A percentile compares a stretch with the other conserved stretches of the same genome.
phyloP scores from a whole-genome alignment of 2,888 invertebrate genomes.

The Mythimna pallens region DNA sequence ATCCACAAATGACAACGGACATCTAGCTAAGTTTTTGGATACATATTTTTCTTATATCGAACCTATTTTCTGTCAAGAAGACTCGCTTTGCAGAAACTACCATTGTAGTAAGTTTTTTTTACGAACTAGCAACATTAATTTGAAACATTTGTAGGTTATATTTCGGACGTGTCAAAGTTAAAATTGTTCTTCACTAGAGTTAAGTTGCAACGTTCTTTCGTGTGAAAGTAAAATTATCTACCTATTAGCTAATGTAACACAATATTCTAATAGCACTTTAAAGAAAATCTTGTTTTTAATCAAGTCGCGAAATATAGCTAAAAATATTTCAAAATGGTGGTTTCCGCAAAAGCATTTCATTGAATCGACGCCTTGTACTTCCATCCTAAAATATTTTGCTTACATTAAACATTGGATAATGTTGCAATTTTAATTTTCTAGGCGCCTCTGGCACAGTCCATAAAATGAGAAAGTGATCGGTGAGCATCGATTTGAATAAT shows the following conservation, averaged over 20 bases:
- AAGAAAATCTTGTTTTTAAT: slow-evolving; percentile 53
- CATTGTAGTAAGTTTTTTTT: slow-evolving; percentile 58
- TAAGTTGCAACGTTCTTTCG: slow-evolving; percentile 49
- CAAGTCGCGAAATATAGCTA: slow-evolving; percentile 16
- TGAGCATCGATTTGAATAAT: slow-evolving; percentile 49
- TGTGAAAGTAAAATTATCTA: slow-evolving; percentile 55
- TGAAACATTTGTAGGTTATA: slow-evolving; percentile 47
- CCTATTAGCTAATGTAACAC: slow-evolving; percentile 40
- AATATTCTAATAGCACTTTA: slow-evolving; percentile 54
- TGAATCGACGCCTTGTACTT: slow-evolving; percentile 76
- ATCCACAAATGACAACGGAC: slow-evolving; percentile 82
- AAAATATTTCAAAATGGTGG: slow-evolving; percentile 40
- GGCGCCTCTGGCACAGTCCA: slow-evolving; percentile 63
- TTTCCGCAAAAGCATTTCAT: slow-evolving; percentile 33
- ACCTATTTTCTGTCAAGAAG: slow-evolving; percentile 64
- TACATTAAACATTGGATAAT: slow-evolving; percentile 83
- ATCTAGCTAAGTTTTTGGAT: slow-evolving; percentile 86
- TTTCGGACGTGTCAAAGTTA: slow-evolving; percentile 45
- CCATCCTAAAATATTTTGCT: slow-evolving; percentile 83
- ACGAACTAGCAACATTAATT: slow-evolving; percentile 68
- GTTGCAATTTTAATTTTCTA: slow-evolving; percentile 72
- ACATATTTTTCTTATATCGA: slow-evolving; percentile 87
- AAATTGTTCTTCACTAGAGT: slow-evolving; percentile 51
- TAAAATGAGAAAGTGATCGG: slow-evolving; percentile 54
- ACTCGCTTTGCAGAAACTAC: slow-evolving; percentile 64